Conservation (phyloP, 2,797 vertebrate genomes). For the Coregonus sp. region DNA sequence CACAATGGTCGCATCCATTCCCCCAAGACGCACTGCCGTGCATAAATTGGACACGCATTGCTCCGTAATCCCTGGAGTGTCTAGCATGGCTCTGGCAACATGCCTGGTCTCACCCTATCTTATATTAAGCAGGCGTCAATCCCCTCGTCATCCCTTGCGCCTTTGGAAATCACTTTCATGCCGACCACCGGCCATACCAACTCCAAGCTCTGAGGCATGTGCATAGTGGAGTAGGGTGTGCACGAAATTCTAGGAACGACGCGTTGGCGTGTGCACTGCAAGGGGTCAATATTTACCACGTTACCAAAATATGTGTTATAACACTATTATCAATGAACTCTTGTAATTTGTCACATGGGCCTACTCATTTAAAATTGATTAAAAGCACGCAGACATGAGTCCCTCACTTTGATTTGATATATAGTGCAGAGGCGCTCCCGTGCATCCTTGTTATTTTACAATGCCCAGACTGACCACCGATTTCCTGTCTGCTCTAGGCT, state of each 20-base stretch:
- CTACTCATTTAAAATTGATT: background rate
- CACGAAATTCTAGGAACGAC: background rate
- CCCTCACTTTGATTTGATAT: background rate
- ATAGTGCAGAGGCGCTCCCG: background rate
- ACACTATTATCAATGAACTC: background rate
- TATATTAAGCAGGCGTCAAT: slow-evolving; percentile 66
- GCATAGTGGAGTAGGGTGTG: too few relatives aligned
- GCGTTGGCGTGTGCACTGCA: background rate
- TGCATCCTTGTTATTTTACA: slow-evolving; percentile 24
- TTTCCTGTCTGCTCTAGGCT: slow-evolving; percentile 31
- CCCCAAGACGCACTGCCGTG: slow-evolving; percentile 52
- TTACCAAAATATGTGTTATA: background rate
- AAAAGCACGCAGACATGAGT: background rate
- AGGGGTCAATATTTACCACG: background rate
- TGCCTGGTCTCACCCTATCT: slow-evolving; percentile 61
- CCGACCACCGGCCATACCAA: slow-evolving; percentile 44
- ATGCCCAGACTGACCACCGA: slow-evolving; percentile 45
- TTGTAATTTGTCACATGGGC: background rate
- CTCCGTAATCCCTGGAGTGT: slow-evolving; percentile 63
- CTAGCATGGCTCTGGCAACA: slow-evolving; percentile 57
- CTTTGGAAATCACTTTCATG: slow-evolving; percentile 62
- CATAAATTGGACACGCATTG: slow-evolving; percentile 67
- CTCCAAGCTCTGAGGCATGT: slow-evolving; percentile 7
- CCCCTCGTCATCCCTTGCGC: slow-evolving; percentile 47
- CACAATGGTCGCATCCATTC: slow-evolving; percentile 56